Percentiles rank a stretch among this genome's conserved stretches.
Conservation (phyloP, 2,888 invertebrate species). For the Philereme vetulata region DNA sequence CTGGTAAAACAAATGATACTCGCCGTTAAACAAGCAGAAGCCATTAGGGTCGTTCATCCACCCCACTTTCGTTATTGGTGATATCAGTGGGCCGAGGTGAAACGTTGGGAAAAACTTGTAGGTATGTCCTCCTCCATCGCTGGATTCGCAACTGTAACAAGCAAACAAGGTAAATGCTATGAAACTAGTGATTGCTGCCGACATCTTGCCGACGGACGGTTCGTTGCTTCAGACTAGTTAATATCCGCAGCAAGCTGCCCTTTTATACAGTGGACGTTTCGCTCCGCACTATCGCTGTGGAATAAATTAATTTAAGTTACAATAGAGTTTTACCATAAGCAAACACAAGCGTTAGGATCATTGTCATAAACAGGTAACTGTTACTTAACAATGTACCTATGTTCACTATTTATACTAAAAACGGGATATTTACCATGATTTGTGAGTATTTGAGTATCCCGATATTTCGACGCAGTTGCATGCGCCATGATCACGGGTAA, state of each 20-base stretch:
- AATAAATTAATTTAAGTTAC: slow-evolving; percentile 9
- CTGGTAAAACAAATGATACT: slow-evolving; percentile 80
- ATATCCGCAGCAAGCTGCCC: slow-evolving; percentile 30
- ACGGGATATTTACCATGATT: no score
- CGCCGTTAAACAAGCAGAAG: slow-evolving; percentile 61
- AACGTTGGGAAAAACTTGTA: slow-evolving; percentile 59
- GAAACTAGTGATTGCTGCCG: slow-evolving; percentile 30
- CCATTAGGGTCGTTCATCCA: slow-evolving; percentile 85
- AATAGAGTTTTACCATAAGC: background rate
- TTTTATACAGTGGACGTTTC: slow-evolving; percentile 30
- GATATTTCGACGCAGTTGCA: no score
- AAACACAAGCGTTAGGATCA: background rate
- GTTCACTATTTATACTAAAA: no score
- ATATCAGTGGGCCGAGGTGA: slow-evolving; percentile 57
- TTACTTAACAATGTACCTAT: no score
- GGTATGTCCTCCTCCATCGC: no score
- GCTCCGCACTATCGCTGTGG: slow-evolving; percentile 11
- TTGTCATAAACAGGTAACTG: no score
- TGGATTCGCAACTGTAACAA: slow-evolving; percentile 37
- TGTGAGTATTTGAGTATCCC: no score
- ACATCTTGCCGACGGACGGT: slow-evolving; percentile 33
- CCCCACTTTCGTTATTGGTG: slow-evolving; percentile 43
- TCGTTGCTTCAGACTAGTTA: slow-evolving; percentile 36
- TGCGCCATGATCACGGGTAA: no score
- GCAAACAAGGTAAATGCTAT: slow-evolving; percentile 43